phyloP scores from a whole-genome alignment of 1,140 invertebrate genomes.

The Drosophila sturtevanti region DNA sequence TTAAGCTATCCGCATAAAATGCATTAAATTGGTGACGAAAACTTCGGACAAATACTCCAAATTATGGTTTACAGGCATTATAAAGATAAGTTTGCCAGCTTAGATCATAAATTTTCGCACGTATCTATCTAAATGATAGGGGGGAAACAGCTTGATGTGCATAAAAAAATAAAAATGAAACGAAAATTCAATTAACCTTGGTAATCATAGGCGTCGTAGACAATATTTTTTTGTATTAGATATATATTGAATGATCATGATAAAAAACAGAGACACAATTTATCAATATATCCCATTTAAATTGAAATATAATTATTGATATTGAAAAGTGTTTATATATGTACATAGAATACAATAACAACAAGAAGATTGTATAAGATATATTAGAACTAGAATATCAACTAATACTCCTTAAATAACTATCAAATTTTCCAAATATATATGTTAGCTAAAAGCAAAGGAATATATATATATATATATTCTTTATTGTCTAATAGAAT shows the following conservation, averaged over 20 bases:
- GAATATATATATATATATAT: no score
- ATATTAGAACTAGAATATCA: no score
- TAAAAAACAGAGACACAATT: no score
- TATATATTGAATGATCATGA: not conserved
- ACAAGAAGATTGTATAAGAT: no score
- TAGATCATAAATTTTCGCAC: constrained; percentile 17
- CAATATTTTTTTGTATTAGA: not conserved
- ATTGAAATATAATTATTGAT: no score
- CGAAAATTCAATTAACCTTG: constrained; percentile 76
- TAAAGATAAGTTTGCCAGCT: constrained; percentile 52
- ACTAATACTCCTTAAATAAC: no score
- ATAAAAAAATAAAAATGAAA: constrained; percentile 1
- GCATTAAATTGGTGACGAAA: constrained; percentile 32
- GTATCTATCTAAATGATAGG: constrained; percentile 65
- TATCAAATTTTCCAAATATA: no score
- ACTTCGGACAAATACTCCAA: constrained; percentile 45
- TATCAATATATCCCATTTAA: no score
- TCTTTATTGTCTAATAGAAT: no score
- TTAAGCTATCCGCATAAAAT: constrained; percentile 31
- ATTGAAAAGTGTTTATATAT: no score
- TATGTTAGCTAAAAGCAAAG: no score
- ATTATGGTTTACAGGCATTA: constrained; percentile 65
- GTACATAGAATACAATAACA: no score
- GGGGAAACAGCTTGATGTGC: constrained; percentile 32
- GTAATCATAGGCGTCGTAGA: constrained; percentile 22